phyloP scores from a whole-genome alignment of 2,888 invertebrate species.

The Danaus chrysippus region DNA sequence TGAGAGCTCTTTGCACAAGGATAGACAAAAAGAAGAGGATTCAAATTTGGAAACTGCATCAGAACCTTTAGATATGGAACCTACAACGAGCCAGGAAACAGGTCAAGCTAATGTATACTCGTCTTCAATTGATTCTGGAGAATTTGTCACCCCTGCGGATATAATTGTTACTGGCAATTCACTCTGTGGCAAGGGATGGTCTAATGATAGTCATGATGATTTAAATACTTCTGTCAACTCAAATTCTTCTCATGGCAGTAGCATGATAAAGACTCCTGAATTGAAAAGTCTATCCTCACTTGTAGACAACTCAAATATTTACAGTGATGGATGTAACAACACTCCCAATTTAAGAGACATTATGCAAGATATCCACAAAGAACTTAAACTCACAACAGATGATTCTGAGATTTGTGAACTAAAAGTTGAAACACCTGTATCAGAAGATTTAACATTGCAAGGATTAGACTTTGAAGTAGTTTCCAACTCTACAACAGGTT shows the following conservation, averaged over 20 bases:
- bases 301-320: slow-evolving; percentile 59
- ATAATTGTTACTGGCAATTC: slow-evolving; percentile 80
- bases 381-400: slow-evolving; percentile 59
- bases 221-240: slow-evolving; percentile 73
- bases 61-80: slow-evolving; percentile 44
- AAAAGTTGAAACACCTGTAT: slow-evolving; percentile 46
- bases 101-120: slow-evolving; percentile 46
- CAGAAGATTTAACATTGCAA: slow-evolving; percentile 66
- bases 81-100: slow-evolving; percentile 54
- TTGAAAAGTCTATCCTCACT: slow-evolving; percentile 70
- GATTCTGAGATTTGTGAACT: slow-evolving; percentile 52
- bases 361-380: slow-evolving; percentile 67
- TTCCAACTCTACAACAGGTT: slow-evolving; percentile 69
- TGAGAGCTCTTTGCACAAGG: slow-evolving; percentile 27
- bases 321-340: slow-evolving; percentile 52
- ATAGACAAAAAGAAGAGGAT: slow-evolving; percentile 31
- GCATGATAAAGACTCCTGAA: slow-evolving; percentile 73
- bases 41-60: slow-evolving; percentile 25
- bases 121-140: slow-evolving; percentile 56
- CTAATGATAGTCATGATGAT: slow-evolving; percentile 80
- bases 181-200: slow-evolving; percentile 81
- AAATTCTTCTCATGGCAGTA: slow-evolving; percentile 74
- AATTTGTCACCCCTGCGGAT: slow-evolving; percentile 55
- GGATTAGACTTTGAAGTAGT: slow-evolving; percentile 80
- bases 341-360: slow-evolving; percentile 82